Conservation (phyloP, 2,797 vertebrate species). For the Pyrocephalus nanus region DNA sequence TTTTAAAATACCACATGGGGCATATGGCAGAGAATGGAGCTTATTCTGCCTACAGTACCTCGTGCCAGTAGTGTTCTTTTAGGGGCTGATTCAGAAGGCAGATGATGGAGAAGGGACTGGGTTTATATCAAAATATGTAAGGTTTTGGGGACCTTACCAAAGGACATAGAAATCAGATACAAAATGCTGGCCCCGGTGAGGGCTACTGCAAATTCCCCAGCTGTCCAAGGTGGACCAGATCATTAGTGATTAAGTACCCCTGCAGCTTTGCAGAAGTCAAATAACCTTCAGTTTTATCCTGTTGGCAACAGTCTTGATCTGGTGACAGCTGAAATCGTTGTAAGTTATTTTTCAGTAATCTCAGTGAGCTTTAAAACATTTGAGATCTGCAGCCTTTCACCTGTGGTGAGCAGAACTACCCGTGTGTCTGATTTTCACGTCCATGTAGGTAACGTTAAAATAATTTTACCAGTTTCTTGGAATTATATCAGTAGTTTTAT, state of each 20-base stretch:
- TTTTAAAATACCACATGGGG: constrained; percentile 13
- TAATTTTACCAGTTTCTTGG: not conserved
- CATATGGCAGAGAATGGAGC: constrained; percentile 6
- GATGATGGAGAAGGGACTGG: not conserved
- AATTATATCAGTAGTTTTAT: not conserved
- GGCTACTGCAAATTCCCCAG: not conserved
- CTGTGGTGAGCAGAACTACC: not conserved
- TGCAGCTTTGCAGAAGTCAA: not conserved
- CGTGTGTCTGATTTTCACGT: not conserved
- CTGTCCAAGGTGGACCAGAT: not conserved
- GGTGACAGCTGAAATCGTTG: not conserved
- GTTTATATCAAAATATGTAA: not conserved
- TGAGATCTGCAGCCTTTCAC: not conserved
- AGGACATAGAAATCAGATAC: not conserved
- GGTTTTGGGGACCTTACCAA: not conserved
- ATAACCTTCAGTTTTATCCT: not conserved
- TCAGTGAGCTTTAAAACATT: not conserved
- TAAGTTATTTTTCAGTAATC: not conserved
- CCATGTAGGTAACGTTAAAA: not conserved
- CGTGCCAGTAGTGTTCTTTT: not conserved
- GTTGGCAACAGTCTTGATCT: not conserved
- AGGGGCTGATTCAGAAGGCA: not conserved
- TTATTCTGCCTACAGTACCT: not conserved
- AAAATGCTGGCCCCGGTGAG: not conserved
- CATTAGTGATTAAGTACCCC: not conserved